Percentiles rank a stretch among this genome's conserved stretches.
Conservation (phyloP, 2,797 vertebrate species). For the Amphiprion clarkii region DNA sequence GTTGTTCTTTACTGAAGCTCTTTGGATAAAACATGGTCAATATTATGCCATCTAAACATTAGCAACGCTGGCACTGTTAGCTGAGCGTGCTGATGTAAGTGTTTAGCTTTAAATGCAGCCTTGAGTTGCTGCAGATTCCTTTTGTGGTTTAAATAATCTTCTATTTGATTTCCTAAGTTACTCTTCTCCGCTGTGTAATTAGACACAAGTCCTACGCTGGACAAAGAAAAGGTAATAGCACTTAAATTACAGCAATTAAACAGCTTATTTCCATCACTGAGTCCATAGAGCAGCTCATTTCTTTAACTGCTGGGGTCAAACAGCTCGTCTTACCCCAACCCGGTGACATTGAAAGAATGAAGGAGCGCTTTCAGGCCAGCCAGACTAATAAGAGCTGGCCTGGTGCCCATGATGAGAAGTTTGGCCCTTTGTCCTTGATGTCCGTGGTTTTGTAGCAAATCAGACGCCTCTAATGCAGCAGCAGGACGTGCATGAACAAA, state of each 20-base stretch:
- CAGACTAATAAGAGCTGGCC: constrained; percentile 69
- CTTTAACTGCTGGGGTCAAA: constrained; percentile 47
- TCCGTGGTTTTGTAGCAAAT: constrained; percentile 50
- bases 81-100: too few relatives aligned
- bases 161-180: neutral
- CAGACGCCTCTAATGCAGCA: constrained; percentile 26
- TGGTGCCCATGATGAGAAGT: constrained; percentile 53
- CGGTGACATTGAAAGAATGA: constrained; percentile 48
- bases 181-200: constrained; percentile 19
- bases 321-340: constrained; percentile 46
- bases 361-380: constrained; percentile 57
- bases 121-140: neutral
- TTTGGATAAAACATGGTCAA: too few relatives aligned
- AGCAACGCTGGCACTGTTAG: too few relatives aligned
- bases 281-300: constrained; percentile 22
- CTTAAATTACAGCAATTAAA: constrained; percentile 38
- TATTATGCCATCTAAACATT: too few relatives aligned
- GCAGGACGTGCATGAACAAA: constrained; percentile 2
- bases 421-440: constrained; percentile 65
- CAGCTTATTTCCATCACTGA: constrained; percentile 37
- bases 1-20: too few relatives aligned
- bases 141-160: neutral
- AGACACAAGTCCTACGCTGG: constrained; percentile 24
- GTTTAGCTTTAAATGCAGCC: neutral
- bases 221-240: constrained; percentile 29